Evolutionary conservation across 2,113 vertebrate genomes (phyloP), one percentile per base, ranked within the genome.

Genomic region (Amblyopsis rosae): DNA sequence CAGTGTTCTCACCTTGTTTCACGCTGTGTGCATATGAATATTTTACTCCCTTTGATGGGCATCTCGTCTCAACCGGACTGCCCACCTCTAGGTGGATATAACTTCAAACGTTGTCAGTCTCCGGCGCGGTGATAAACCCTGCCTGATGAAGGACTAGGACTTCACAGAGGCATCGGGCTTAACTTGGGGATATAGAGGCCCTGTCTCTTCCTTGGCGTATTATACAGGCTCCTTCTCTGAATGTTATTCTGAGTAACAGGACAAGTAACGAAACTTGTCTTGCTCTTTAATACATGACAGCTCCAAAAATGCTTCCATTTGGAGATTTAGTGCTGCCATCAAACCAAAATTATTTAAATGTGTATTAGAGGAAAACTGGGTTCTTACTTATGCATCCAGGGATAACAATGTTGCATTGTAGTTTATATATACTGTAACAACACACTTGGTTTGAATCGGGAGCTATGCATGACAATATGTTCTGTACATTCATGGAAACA

Each of bases 131-230:
- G 80, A 82, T 89, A 88, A 88, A 84, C 76, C 80, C 76, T 74
- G 74, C 65, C 72, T 84, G 84, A 90, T 90, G 86, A 90, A 90
- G 90, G 85, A 77, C 75, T 46, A 6, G 48, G 72, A 77, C 81
- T 83, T 83, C 73, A 73, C 62, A 88, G 80, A 80, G 72, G 80
- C 67, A 77, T 72, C 67, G 75, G 69, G 88, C 84, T 92, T 89
- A 93, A 88, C 85, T 87, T 85, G 75, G 75, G 85, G 92, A 89
- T 89, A 90, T 88, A 82, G 53, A 62, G 50, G 71, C 78, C 65
- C 67, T 71, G 77, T 85, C 76, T 77, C 69, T 82, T 54, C 62
- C 72, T 79, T 77, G 64, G 65, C 47, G 70, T 41, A 3, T 82
- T 89, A 79, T 76, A 81, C 63, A 69, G 84, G 73, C 69, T 71